phyloP scores from a whole-genome alignment of 2,797 vertebrate species.

The Dipus sagitta region DNA sequence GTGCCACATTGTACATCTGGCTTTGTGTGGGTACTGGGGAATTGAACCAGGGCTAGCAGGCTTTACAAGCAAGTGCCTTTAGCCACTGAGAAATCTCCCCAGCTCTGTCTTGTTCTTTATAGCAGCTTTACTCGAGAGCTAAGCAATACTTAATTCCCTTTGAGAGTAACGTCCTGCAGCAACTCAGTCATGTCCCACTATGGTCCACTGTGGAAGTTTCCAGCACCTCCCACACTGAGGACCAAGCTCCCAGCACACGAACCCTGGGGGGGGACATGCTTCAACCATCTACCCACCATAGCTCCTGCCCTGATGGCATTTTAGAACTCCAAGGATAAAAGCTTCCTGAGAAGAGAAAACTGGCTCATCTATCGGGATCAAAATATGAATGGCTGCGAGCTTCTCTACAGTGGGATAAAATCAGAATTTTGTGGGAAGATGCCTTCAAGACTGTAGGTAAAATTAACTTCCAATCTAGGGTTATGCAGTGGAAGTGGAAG shows the following conservation, averaged over 20 bases:
- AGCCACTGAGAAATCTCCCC: no score
- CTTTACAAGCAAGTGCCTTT: no score
- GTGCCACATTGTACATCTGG: no score
- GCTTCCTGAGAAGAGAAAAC: neutral
- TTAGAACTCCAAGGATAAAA: neutral
- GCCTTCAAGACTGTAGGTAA: neutral
- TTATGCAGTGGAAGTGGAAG: neutral
- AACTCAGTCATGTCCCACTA: no score
- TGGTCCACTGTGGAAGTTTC: neutral
- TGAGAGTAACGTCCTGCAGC: no score
- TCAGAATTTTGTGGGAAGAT: neutral
- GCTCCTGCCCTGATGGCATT: neutral
- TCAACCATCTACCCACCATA: neutral
- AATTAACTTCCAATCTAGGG: neutral
- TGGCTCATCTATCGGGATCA: neutral
- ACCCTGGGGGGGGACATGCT: neutral
- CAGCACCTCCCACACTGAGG: neutral
- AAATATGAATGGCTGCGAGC: neutral
- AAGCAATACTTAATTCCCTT: no score
- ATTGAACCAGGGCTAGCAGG: no score
- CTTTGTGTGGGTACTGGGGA: no score
- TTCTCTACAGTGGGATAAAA: neutral
- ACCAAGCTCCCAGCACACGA: neutral
- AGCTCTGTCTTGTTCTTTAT: no score
- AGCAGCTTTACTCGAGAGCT: no score